A percentile compares a stretch with the other conserved stretches of the same genome.
Conservation (phyloP, 2,113 vertebrate genomes). For the Mirza zaza region DNA sequence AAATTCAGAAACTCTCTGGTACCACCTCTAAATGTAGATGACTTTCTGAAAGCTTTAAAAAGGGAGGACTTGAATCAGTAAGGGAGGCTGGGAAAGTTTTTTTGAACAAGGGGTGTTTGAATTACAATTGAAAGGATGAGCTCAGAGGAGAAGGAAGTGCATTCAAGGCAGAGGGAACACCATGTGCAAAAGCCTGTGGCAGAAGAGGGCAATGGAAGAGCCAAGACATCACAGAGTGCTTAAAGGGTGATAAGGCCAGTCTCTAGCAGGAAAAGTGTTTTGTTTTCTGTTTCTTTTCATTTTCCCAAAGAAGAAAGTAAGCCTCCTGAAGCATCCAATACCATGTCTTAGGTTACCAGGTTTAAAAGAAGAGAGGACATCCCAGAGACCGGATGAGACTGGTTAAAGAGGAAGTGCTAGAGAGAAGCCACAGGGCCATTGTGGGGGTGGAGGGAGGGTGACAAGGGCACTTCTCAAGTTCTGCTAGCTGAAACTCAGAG, state of each 20-base stretch:
- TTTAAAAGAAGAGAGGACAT: not conserved
- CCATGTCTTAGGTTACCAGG: not conserved
- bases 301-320: not conserved
- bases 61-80: not conserved
- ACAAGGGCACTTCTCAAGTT: not conserved
- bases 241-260: not conserved
- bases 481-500: not conserved
- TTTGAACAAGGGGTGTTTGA: not conserved
- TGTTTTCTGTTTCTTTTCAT: not conserved
- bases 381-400: not conserved
- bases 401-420: not conserved
- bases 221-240: not conserved
- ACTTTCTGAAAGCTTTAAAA: not conserved
- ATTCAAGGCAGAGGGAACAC: not conserved
- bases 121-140: not conserved
- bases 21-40: not conserved
- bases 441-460: not conserved
- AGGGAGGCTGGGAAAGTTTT: not conserved
- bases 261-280: not conserved
- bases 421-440: not conserved
- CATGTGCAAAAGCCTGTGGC: not conserved
- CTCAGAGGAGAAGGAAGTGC: not conserved
- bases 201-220: not conserved
- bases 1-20: not conserved
- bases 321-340: not conserved